Evolutionary conservation across 2,888 invertebrate species (phyloP), one percentile per base, ranked within the genome.

Genomic region (Drosophila rellima): DNA sequence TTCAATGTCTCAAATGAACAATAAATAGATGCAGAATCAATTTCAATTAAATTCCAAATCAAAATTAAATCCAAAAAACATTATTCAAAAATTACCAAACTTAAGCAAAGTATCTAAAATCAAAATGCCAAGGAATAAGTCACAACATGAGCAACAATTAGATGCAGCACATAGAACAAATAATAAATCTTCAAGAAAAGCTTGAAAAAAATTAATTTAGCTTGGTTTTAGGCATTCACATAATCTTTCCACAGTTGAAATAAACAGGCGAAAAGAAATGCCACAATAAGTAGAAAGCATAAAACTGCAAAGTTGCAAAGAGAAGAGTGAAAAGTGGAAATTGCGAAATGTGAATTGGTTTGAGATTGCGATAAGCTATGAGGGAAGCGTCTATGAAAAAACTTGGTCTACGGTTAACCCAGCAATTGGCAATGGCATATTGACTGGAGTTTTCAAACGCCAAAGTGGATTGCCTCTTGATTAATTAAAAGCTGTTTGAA

Each of bases 401-500:
- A 17, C n/a, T 40, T 39, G 15, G 15, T 37, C 15, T 48, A n/a
- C 8, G 61, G 51, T 52, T 60, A 54, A 59, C 60, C 10, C 71
- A 48, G 52, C 72, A 74, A 83, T 71, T 78, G 81, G 82, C 68
- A 78, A 70, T 81, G 83, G 78, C 78, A 70, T 61, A 83, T 77
- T 72, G 73, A 72, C 50, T 61, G 57, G 33, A 74, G 72, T 83
- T 83, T 77, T 67, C 72, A 29, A 72, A 70, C 66, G 78, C 57
- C 69, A 80, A 84, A 87, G 78, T 81, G 84, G 82, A 89, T 88
- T 75, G 88, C 79, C 59, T 59, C 68, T 84, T 88, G 83, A 88
- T 84, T 88, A 84, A 88, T 84, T 89, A 87, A 84, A 81, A 84
- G 82, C 82, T 65, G 65, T 70, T 62, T 69, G 64, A 54, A 40